A percentile compares a stretch with the other conserved stretches of the same genome.
Conservation (phyloP, 2,888 invertebrate species). For the Endomychus coccineus region DNA sequence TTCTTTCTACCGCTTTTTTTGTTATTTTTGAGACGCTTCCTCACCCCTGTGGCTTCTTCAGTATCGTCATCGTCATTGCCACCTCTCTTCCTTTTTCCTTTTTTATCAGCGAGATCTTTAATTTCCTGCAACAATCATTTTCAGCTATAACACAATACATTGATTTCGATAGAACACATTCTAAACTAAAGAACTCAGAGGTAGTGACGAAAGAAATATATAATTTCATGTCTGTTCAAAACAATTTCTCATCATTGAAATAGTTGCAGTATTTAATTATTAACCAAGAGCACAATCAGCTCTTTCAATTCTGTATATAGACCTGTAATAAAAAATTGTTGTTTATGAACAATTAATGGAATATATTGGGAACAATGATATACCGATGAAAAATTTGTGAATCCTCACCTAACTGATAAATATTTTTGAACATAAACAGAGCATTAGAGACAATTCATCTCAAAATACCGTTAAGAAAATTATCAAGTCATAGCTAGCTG, state of each 20-base stretch:
- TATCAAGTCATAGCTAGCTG: too few species aligned
- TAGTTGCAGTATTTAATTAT: background rate
- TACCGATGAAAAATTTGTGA: too few species aligned
- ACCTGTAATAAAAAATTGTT: background rate
- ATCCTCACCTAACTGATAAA: too few species aligned
- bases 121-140: constrained; percentile 52
- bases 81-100: constrained; percentile 52
- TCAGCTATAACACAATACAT: background rate
- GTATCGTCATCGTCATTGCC: constrained; percentile 69
- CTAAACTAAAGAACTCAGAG: constrained; percentile 10
- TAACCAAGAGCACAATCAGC: background rate
- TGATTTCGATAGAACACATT: background rate
- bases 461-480: too few species aligned
- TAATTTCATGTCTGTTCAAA: constrained; percentile 12
- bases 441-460: too few species aligned
- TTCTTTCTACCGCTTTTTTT: too few species aligned
- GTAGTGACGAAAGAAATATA: constrained; percentile 16
- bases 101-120: constrained; percentile 68
- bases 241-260: constrained; percentile 11
- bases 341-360: too few species aligned
- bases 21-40: constrained; percentile 59
- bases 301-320: background rate
- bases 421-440: too few species aligned
- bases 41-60: constrained; percentile 70
- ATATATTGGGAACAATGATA: too few species aligned